Conservation (phyloP, 2,797 vertebrate species). For the Borostomias antarcticus region DNA sequence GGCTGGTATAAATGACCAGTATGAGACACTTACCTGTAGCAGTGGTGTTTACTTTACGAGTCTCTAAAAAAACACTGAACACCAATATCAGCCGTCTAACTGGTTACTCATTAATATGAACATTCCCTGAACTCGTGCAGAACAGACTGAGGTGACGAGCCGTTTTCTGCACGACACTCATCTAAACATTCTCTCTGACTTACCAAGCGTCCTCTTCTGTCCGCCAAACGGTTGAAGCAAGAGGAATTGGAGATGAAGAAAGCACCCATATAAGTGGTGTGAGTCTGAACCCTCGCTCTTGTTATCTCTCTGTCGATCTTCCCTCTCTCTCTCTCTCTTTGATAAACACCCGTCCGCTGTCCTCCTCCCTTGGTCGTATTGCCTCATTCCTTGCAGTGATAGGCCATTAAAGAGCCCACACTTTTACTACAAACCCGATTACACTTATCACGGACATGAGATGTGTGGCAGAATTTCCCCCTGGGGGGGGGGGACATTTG, state of each 20-base stretch:
- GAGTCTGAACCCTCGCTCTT: neutral
- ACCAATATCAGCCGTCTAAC: neutral
- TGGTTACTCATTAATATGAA: constrained; percentile 5
- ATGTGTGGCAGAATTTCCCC: too few species aligned
- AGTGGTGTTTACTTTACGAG: neutral
- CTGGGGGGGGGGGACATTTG: too few species aligned
- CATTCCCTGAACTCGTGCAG: neutral
- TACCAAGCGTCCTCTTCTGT: too few species aligned
- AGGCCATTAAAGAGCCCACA: neutral
- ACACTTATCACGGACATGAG: neutral
- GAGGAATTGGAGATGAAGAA: too few species aligned
- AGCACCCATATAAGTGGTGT: neutral
- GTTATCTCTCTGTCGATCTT: neutral
- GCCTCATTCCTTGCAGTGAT: neutral
- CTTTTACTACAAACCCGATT: neutral
- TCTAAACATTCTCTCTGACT: constrained; percentile 3
- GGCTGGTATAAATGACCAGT: neutral
- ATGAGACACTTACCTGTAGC: too few species aligned
- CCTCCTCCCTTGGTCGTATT: neutral
- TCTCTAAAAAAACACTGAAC: neutral
- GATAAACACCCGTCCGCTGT: neutral
- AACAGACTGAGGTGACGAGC: neutral
- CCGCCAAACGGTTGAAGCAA: too few species aligned
- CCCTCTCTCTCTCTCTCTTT: constrained; percentile 2
- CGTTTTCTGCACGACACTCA: neutral